Evolutionary conservation across 2,888 invertebrate species (phyloP).

Genomic region (Hybos culiciformis): DNA sequence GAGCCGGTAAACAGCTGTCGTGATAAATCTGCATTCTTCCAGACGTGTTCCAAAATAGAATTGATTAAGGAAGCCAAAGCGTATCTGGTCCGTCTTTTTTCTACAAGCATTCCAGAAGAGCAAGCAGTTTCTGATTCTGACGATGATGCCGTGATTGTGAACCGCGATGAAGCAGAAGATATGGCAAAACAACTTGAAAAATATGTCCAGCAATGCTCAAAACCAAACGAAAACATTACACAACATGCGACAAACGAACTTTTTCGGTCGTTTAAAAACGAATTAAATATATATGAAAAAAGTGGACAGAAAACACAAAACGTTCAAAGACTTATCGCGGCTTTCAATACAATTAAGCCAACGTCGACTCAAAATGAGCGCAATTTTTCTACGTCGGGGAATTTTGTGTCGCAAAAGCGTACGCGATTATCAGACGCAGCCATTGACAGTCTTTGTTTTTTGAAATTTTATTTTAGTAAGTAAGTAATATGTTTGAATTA

Average conservation of each 20-base stretch:
- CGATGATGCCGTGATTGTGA: neutral
- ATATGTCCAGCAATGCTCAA: too few relatives aligned
- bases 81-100: neutral
- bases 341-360: too few relatives aligned
- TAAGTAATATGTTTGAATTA: too few relatives aligned
- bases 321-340: too few relatives aligned
- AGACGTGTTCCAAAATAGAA: neutral
- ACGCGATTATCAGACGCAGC: too few relatives aligned
- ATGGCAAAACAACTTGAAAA: neutral
- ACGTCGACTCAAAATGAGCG: too few relatives aligned
- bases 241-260: neutral
- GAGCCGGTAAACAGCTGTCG: neutral
- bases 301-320: too few relatives aligned
- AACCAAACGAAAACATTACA: neutral
- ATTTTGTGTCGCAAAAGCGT: too few relatives aligned
- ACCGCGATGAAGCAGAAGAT: neutral
- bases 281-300: neutral
- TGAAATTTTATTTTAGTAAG: too few relatives aligned
- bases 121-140: neutral
- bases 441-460: too few relatives aligned
- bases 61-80: neutral
- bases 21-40: slow-evolving; percentile 1
- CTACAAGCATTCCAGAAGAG: neutral
- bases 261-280: neutral
- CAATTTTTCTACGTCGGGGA: too few relatives aligned